Conservation (phyloP, 64 coral and sea anemone genomes). For the Porites australiensis region DNA sequence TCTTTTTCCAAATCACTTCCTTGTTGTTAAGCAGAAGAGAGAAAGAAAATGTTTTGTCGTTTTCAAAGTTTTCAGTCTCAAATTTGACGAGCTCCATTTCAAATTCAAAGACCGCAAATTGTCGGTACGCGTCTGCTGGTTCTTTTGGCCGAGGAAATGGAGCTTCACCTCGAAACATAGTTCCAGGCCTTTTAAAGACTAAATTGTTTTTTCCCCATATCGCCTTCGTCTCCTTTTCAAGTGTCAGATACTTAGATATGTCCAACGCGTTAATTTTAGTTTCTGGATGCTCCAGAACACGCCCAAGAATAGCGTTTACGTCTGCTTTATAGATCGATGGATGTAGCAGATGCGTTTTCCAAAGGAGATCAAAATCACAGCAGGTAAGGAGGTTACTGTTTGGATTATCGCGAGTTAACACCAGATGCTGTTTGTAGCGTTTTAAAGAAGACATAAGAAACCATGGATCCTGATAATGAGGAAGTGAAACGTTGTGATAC, state of each 20-base stretch:
- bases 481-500: slow-evolving; percentile 64
- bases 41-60: slow-evolving; percentile 16
- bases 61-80: slow-evolving; percentile 29
- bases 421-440: slow-evolving; percentile 65
- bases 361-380: slow-evolving; percentile 77
- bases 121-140: slow-evolving; percentile 15
- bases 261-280: slow-evolving; percentile 38
- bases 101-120: slow-evolving; percentile 40
- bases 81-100: slow-evolving; percentile 13
- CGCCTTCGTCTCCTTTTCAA: slow-evolving; percentile 43
- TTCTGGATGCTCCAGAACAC: slow-evolving; percentile 54
- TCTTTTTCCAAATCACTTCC: slow-evolving; percentile 12
- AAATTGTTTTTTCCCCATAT: slow-evolving; percentile 35
- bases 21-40: not conserved
- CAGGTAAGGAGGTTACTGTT: slow-evolving; percentile 54
- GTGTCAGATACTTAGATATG: slow-evolving; percentile 42
- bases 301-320: slow-evolving; percentile 47
- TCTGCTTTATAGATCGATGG: slow-evolving; percentile 67
- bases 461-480: slow-evolving; percentile 58
- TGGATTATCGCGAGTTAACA: slow-evolving; percentile 48
- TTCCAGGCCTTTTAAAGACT: slow-evolving; percentile 38
- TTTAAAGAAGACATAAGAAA: slow-evolving; percentile 59
- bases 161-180: slow-evolving; percentile 66
- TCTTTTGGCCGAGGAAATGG: slow-evolving; percentile 27
- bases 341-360: slow-evolving; percentile 67